Percentiles rank a stretch among this genome's conserved stretches.
phyloP scores from a whole-genome alignment of 2,888 invertebrate genomes.

The Eurytoma adleriae region DNA sequence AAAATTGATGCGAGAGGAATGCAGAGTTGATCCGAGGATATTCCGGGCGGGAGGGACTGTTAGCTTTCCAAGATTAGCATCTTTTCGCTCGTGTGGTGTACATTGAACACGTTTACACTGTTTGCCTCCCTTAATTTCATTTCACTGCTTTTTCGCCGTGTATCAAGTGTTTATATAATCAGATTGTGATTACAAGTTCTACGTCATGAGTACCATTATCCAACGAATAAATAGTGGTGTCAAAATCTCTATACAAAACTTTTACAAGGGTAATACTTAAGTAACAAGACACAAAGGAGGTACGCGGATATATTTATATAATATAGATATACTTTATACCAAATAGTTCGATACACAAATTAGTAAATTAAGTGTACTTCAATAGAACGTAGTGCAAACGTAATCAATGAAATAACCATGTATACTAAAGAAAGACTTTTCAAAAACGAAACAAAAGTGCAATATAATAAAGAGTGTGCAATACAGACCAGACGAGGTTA shows the following conservation, averaged over 20 bases:
- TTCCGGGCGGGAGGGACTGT: constrained; percentile 16
- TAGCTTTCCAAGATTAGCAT: constrained; percentile 39
- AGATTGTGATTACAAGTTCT: constrained; percentile 22
- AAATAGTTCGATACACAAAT: constrained; percentile 54
- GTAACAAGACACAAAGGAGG: constrained; percentile 52
- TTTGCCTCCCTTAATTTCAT: not conserved
- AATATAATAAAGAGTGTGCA: constrained; percentile 45
- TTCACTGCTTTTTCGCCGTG: not conserved
- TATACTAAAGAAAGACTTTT: constrained; percentile 39
- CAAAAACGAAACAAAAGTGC: constrained; percentile 43
- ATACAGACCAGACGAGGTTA: constrained; percentile 4
- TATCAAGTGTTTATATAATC: constrained; percentile 22
- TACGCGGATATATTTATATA: constrained; percentile 32
- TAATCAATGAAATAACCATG: constrained; percentile 55
- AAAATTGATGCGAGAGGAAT: not conserved
- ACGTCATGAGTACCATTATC: constrained; percentile 13
- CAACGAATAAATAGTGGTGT: not conserved
- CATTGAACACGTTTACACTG: constrained; percentile 52
- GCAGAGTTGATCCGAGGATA: not conserved
- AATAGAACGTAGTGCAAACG: constrained; percentile 49
- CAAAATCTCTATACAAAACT: constrained; percentile 56
- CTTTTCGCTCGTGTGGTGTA: constrained; percentile 43
- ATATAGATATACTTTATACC: constrained; percentile 51
- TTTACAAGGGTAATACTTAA: constrained; percentile 58
- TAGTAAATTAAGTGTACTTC: constrained; percentile 34